A percentile compares a stretch with the other conserved stretches of the same genome.
Conservation (phyloP, 2,888 invertebrate species). For the Nomada fabriciana region DNA sequence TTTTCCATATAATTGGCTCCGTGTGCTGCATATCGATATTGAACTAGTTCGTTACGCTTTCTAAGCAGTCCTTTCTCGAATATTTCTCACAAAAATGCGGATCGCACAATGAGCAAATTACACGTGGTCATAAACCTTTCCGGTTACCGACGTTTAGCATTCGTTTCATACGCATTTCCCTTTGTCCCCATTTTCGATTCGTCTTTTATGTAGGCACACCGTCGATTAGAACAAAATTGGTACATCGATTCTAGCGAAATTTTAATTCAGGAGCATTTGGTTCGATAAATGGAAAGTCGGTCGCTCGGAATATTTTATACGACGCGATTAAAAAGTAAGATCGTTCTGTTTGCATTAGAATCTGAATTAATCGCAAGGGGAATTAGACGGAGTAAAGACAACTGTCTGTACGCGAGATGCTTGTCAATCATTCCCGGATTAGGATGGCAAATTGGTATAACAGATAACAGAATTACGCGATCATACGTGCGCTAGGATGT, state of each 20-base stretch:
- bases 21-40: constrained; percentile 13
- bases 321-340: no score
- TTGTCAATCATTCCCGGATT: constrained; percentile 4
- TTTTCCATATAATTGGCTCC: constrained; percentile 45
- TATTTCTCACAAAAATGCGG: constrained; percentile 35
- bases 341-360: not conserved
- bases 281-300: no score
- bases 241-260: not conserved
- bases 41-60: constrained; percentile 40
- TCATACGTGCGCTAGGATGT: constrained; percentile 4
- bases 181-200: constrained; percentile 9
- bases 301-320: no score
- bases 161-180: constrained; percentile 25
- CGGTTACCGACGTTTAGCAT: not conserved
- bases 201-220: not conserved
- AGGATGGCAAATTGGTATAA: constrained; percentile 10
- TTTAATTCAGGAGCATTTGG: no score
- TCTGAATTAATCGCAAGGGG: not conserved
- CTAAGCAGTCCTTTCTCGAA: constrained; percentile 35
- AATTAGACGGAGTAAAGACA: not conserved
- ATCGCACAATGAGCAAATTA: constrained; percentile 38
- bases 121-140: constrained; percentile 19
- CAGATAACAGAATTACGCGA: constrained; percentile 9
- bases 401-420: not conserved
- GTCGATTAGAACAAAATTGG: constrained; percentile 17